Evolutionary conservation across 2,113 vertebrate species (phyloP).

Genomic region (Xiphophorus hellerii): DNA sequence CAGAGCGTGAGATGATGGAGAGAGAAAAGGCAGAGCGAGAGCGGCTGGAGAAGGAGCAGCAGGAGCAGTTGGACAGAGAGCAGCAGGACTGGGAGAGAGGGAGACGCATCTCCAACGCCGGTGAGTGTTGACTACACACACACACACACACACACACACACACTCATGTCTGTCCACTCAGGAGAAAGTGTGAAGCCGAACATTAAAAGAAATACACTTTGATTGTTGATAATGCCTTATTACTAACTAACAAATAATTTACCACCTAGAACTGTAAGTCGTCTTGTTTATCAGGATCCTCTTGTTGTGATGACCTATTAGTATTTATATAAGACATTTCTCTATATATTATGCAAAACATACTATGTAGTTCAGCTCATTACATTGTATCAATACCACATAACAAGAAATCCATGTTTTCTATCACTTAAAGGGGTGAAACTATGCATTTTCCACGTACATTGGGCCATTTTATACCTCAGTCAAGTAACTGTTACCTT

Average conservation of each 20-base stretch:
- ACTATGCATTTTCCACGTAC: no score
- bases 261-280: not conserved
- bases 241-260: not conserved
- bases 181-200: no score
- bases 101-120: slow-evolving; percentile 87
- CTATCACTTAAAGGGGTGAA: no score
- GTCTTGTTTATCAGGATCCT: not conserved
- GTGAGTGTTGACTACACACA: slow-evolving; percentile 78
- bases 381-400: not conserved
- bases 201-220: no score
- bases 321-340: no score
- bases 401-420: no score
- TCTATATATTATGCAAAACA: no score
- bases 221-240: not conserved
- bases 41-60: slow-evolving; percentile 71
- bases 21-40: slow-evolving; percentile 82
- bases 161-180: not conserved
- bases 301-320: no score
- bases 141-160: not conserved
- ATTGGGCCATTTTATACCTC: no score
- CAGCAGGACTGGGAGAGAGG: slow-evolving; percentile 91
- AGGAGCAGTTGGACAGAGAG: slow-evolving; percentile 83
- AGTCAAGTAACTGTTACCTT: no score
- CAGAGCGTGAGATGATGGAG: slow-evolving; percentile 85
- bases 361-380: no score